Percentiles rank a stretch among this genome's conserved stretches.
Conservation (phyloP, 2,888 invertebrate species). For the Amiota minor region DNA sequence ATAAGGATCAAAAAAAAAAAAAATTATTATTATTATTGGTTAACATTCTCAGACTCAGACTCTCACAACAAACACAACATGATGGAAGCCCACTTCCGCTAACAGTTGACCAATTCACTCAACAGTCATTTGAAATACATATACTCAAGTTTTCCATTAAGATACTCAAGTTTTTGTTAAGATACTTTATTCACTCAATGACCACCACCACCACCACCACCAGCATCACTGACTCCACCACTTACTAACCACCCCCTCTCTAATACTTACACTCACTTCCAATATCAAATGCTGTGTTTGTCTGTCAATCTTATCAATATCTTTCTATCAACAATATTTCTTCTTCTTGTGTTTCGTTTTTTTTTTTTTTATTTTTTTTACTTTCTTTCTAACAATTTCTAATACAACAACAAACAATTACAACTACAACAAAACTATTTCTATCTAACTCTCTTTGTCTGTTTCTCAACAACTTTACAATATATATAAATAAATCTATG, state of each 20-base stretch:
- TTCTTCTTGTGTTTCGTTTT: constrained; percentile 44
- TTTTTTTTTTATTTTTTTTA: constrained; percentile 50
- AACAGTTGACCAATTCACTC: too few species aligned
- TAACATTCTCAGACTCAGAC: too few species aligned
- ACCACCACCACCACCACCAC: too few species aligned
- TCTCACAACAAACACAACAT: too few species aligned
- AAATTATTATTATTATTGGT: too few species aligned
- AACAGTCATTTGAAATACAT: too few species aligned
- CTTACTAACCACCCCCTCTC: constrained; percentile 49
- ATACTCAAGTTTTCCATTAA: too few species aligned
- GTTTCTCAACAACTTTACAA: constrained; percentile 43
- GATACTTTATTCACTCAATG: too few species aligned
- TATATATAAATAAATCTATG: constrained; percentile 17
- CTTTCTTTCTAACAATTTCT: constrained; percentile 44
- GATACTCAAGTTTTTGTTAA: too few species aligned
- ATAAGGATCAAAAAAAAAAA: too few species aligned
- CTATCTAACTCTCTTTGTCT: constrained; percentile 42
- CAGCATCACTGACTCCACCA: constrained; percentile 35
- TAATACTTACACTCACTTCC: constrained; percentile 41
- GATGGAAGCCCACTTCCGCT: too few species aligned
- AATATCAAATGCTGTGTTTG: constrained; percentile 33
- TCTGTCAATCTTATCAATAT: constrained; percentile 31
- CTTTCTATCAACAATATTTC: too few species aligned
- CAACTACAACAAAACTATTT: constrained; percentile 18
- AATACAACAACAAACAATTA: not conserved